These are phyloP conservation scores for Nipponia nippon DNA, from an alignment of 2,113 vertebrate genomes.

Conservation along the genomic window DNA sequence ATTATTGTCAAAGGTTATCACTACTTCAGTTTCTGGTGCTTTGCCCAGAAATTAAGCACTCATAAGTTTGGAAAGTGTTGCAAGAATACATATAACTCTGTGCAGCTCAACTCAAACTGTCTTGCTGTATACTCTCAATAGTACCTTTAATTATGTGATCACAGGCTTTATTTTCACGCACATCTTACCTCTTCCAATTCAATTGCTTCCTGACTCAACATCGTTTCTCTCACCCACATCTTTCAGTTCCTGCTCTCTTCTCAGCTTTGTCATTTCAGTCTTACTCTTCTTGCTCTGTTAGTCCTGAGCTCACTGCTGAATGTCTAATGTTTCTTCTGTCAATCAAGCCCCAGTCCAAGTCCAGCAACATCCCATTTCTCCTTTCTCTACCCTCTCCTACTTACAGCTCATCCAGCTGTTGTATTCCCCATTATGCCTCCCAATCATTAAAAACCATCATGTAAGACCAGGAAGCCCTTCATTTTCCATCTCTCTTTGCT, in stretches of 20 bases:
- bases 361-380: not conserved
- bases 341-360: not conserved
- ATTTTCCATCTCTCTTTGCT: not conserved
- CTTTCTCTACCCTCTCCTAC: not conserved
- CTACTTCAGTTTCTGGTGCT: not conserved
- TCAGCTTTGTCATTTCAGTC: not conserved
- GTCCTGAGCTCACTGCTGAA: not conserved
- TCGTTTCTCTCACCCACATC: not conserved
- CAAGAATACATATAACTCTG: not conserved
- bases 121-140: not conserved
- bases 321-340: not conserved
- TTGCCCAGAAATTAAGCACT: not conserved
- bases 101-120: not conserved
- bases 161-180: not conserved
- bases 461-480: not conserved
- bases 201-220: not conserved
- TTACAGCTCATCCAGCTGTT: not conserved
- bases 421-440: not conserved
- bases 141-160: not conserved
- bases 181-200: not conserved
- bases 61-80: not conserved
- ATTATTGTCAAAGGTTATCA: not conserved
- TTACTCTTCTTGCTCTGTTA: not conserved
- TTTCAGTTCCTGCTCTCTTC: not conserved
- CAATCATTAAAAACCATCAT: not conserved